A percentile compares a stretch with the other conserved stretches of the same genome.
Conservation (phyloP, 1,140 invertebrate genomes). For the Laupala kohalensis region DNA sequence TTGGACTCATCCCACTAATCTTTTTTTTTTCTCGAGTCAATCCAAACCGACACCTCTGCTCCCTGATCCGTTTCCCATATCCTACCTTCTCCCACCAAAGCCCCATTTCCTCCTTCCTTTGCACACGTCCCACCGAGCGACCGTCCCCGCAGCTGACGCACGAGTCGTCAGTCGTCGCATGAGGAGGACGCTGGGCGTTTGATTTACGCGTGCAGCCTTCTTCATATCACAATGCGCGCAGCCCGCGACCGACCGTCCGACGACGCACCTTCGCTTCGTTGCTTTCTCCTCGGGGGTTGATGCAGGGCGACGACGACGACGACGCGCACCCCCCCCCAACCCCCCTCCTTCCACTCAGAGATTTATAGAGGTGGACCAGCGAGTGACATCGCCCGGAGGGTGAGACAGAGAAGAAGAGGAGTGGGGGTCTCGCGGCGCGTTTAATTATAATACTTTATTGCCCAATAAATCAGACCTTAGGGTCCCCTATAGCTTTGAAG, state of each 20-base stretch:
- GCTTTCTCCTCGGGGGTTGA: background rate
- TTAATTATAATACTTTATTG: conserved; percentile 21
- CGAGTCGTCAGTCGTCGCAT: background rate
- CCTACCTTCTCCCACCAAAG: background rate
- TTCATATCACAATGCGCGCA: background rate
- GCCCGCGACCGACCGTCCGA: background rate
- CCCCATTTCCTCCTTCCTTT: no score
- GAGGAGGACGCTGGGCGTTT: background rate
- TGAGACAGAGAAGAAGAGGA: conserved; percentile 12
- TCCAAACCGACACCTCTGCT: background rate
- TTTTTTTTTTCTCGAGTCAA: background rate
- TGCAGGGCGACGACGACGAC: background rate
- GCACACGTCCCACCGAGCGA: background rate
- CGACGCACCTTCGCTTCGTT: background rate
- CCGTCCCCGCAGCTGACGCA: background rate
- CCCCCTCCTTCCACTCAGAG: conserved; percentile 17
- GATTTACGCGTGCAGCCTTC: background rate
- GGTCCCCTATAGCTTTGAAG: conserved; percentile 26
- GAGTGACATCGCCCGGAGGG: conserved; percentile 30
- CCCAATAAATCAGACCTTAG: conserved; percentile 20
- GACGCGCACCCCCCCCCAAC: background rate
- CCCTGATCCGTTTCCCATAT: background rate
- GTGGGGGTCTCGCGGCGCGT: conserved; percentile 22
- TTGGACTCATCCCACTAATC: background rate
- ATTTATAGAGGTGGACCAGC: conserved; percentile 28